A percentile compares a stretch with the other conserved stretches of the same genome.
Conservation (phyloP, 2,113 vertebrate species). For the Pampusana beccarii region DNA sequence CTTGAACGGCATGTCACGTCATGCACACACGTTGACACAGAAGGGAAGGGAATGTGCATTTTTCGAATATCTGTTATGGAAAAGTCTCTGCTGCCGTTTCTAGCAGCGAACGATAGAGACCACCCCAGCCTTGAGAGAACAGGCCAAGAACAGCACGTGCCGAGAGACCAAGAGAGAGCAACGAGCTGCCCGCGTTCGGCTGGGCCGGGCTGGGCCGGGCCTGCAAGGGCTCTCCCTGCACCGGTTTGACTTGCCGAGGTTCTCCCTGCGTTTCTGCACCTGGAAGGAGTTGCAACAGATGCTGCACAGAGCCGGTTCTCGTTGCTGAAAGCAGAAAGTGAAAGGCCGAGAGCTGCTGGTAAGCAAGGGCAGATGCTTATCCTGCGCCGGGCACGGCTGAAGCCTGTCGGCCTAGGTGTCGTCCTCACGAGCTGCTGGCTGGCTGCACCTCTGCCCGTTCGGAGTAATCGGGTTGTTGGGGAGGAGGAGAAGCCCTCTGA, state of each 20-base stretch:
- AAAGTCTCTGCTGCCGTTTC: not conserved
- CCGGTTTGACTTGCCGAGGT: not conserved
- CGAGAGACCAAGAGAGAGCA: accelerated
- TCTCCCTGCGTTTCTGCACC: not conserved
- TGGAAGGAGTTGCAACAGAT: not conserved
- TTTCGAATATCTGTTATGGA: not conserved
- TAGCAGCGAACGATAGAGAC: not conserved
- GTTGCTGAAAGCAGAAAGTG: slow-evolving; percentile 35
- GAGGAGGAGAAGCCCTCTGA: not conserved
- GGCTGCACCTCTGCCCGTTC: not conserved
- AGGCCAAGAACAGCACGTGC: not conserved
- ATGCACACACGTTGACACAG: not conserved
- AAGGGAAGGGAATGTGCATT: slow-evolving; percentile 18
- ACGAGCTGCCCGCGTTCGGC: not conserved
- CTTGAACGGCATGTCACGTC: not conserved
- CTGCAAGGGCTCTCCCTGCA: not conserved
- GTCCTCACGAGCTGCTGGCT: not conserved
- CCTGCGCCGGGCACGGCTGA: not conserved
- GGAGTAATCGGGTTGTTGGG: not conserved
- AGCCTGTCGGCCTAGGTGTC: not conserved
- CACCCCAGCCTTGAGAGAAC: accelerated
- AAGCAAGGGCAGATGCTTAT: slow-evolving; percentile 21
- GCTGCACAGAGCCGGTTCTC: not conserved
- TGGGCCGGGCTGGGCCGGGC: not conserved
- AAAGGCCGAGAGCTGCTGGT: slow-evolving; percentile 32